A percentile compares a stretch with the other conserved stretches of the same genome.
These are phyloP conservation scores for Ennomos quercinarius DNA, from an alignment of 2,888 invertebrate genomes.

Conservation along the genomic window DNA sequence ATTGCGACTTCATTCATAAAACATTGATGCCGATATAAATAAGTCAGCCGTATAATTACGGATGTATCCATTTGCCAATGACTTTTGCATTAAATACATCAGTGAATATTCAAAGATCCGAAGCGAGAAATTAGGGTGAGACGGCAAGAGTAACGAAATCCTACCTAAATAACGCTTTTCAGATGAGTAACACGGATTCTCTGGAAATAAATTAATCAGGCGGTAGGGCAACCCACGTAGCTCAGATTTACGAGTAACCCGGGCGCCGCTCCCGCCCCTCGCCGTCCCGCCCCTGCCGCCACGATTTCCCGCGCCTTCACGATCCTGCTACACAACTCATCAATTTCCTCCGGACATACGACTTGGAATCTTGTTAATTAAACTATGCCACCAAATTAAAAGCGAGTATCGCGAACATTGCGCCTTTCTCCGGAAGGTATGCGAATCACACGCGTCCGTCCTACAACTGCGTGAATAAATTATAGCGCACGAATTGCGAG, in stretches of 20 bases:
- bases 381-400: conserved; percentile 77
- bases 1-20: conserved; percentile 3
- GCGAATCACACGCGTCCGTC: conserved; percentile 39
- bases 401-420: conserved; percentile 47
- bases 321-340: conserved; percentile 73
- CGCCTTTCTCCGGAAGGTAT: conserved; percentile 49
- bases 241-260: conserved; percentile 73
- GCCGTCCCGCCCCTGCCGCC: not conserved
- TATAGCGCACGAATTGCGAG: conserved; percentile 24
- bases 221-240: conserved; percentile 63
- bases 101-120: conserved; percentile 47
- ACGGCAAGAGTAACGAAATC: conserved; percentile 49
- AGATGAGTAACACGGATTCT: conserved; percentile 67
- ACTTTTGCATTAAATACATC: conserved; percentile 43
- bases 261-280: conserved; percentile 33
- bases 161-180: conserved; percentile 58
- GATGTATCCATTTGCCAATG: conserved; percentile 37
- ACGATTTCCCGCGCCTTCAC: conserved; percentile 16
- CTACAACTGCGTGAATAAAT: conserved; percentile 32
- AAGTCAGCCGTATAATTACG: conserved; percentile 35
- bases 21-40: conserved; percentile 13
- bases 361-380: conserved; percentile 79
- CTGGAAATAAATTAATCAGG: conserved; percentile 77
- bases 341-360: conserved; percentile 76
- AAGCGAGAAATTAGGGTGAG: conserved; percentile 49